Conservation (phyloP, 2,797 vertebrate species). For the Triplophysa yarkandensis region DNA sequence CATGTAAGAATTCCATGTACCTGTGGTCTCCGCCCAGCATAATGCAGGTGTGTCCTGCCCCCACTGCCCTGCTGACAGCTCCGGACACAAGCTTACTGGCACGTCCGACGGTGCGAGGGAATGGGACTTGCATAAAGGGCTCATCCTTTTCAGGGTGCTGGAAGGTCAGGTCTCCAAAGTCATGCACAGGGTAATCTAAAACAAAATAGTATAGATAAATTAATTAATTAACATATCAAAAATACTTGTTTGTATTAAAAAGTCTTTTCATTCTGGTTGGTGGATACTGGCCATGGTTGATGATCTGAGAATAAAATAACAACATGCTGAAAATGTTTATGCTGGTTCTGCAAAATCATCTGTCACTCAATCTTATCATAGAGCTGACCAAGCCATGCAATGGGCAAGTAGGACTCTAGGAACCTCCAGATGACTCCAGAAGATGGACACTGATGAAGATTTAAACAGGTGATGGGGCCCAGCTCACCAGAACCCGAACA, state of each 20-base stretch:
- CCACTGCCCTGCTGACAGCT: slow-evolving; percentile 83
- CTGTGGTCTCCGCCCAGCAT: slow-evolving; percentile 97
- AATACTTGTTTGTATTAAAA: not conserved
- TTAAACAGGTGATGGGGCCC: slow-evolving; percentile 65
- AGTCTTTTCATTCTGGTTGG: too few species aligned
- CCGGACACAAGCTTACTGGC: slow-evolving; percentile 86
- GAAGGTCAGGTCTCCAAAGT: slow-evolving; percentile 92
- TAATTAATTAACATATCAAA: not conserved
- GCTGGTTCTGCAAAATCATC: slow-evolving; percentile 54
- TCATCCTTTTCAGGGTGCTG: slow-evolving; percentile 85
- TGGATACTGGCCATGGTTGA: not conserved
- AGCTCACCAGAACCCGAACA: slow-evolving; percentile 14
- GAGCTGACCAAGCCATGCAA: not conserved
- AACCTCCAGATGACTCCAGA: not conserved
- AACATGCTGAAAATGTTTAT: not conserved
- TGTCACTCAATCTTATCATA: not conserved
- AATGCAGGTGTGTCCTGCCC: slow-evolving; percentile 86
- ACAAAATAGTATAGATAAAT: not conserved
- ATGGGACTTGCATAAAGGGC: slow-evolving; percentile 83
- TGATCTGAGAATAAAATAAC: not conserved
- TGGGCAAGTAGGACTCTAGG: not conserved
- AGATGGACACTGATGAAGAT: slow-evolving; percentile 29
- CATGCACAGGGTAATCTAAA: slow-evolving; percentile 87
- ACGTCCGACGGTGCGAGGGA: slow-evolving; percentile 88
- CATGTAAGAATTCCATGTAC: slow-evolving; percentile 66